These are phyloP conservation scores for Neodon shergylaensis DNA, from an alignment of 2,113 vertebrate genomes.

Conservation along the genomic window DNA sequence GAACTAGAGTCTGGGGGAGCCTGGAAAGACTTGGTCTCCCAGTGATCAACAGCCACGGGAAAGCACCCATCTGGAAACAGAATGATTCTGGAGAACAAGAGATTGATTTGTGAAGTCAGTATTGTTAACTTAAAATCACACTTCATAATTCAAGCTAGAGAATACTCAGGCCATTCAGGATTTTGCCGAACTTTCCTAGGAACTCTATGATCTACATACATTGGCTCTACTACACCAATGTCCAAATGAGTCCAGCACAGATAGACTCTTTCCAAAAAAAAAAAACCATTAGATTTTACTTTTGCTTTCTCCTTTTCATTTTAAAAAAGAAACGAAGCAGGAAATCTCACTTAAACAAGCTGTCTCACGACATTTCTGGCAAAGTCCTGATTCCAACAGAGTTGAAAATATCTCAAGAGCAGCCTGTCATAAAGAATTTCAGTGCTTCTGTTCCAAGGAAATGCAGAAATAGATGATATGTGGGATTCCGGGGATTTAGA, in stretches of 20 bases:
- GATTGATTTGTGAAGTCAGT: constrained; percentile 30
- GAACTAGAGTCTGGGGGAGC: constrained; percentile 28
- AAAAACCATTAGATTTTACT: constrained; percentile 56
- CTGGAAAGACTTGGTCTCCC: constrained; percentile 42
- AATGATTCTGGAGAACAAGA: constrained; percentile 48
- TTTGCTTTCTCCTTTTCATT: constrained; percentile 61
- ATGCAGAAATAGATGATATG: constrained; percentile 79
- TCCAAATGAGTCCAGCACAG: constrained; percentile 75
- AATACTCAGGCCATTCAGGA: constrained; percentile 54
- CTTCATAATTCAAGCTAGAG: constrained; percentile 46
- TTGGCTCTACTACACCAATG: constrained; percentile 34
- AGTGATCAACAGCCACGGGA: constrained; percentile 41
- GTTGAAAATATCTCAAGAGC: constrained; percentile 82
- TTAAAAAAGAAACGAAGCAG: constrained; percentile 79
- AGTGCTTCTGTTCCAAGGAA: constrained; percentile 72
- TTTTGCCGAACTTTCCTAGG: constrained; percentile 66
- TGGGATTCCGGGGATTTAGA: constrained; percentile 70
- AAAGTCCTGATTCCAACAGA: constrained; percentile 78
- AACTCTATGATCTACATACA: constrained; percentile 35
- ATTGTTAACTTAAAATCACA: constrained; percentile 64
- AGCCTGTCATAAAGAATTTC: constrained; percentile 78
- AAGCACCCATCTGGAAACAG: constrained; percentile 55
- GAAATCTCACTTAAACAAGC: constrained; percentile 84
- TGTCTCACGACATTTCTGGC: constrained; percentile 83
- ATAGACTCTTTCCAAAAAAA: constrained; percentile 71